Evolutionary conservation across 2,888 invertebrate species (phyloP), one percentile per base, ranked within the genome.

Genomic region (Drosophila pseudotakahashii): DNA sequence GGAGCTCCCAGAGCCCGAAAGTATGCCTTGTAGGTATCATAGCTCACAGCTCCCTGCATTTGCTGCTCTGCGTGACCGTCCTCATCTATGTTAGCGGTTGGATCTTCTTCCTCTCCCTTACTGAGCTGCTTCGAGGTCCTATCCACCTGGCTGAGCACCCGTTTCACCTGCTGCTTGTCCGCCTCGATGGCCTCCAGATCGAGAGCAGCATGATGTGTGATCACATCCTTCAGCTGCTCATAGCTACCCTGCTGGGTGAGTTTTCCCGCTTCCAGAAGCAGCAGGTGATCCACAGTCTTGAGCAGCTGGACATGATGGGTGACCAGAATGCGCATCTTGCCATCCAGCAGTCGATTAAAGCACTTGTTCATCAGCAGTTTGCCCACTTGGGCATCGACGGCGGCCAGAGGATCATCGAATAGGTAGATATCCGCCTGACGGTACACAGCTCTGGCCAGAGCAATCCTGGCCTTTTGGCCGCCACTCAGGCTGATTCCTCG

Each of bases 381-480:
- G 1, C 96, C 95, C 1, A 96, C 96, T 74, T 95, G 94, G 0
- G 95, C 93, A 89, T 96, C 96, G 0, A 96, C 96, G 0, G 96
- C 96, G 55, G 95, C 93, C 14, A 96, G 91, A 0, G 96, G 96
- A 92, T 96, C 96, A 88, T 96, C 96, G 52, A 96, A 91, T 7
- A 96, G 89, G 81, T 96, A 96, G 69, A 96, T 94, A 81, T 96
- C 96, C 0, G 95, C 94, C 72, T 95, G 93, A 32, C 94, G 94
- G 82, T 96, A 96, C 3, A 96, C 93, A 2, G 95, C 95, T 79
- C 96, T 92, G 0, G 95, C 96, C 60, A 97, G 92, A 85, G 95
- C 95, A 48, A 97, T 94, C 74, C 96, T 92, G 0, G 96, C 96
- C 77, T 95, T 94, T 91, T 96, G 96, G 0, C 96, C 96, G 3